Evolutionary conservation across 1,140 invertebrate species (phyloP).

Genomic region (Drosophila pallidifrons): DNA sequence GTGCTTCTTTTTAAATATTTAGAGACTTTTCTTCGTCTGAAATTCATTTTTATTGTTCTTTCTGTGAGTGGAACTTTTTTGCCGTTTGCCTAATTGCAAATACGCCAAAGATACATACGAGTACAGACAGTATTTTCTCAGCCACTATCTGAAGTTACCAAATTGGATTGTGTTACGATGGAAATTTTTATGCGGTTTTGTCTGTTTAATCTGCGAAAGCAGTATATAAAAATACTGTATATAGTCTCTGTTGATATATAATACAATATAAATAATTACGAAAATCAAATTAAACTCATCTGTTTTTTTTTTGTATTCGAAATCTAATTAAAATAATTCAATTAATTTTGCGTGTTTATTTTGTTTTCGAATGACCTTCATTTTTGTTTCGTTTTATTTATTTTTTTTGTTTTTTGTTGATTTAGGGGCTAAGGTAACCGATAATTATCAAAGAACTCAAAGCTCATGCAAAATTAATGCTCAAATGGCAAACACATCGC

Average conservation of each 20-base stretch:
- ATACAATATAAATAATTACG: background rate
- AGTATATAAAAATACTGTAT: background rate
- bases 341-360: conserved; percentile 14
- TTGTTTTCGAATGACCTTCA: background rate
- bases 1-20: background rate
- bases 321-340: background rate
- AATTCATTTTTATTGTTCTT: background rate
- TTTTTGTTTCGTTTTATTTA: background rate
- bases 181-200: too few relatives aligned
- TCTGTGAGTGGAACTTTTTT: background rate
- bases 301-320: background rate
- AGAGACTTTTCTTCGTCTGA: background rate
- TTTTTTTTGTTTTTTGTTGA: background rate
- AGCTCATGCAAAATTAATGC: conserved; percentile 14
- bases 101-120: too few relatives aligned
- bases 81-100: too few relatives aligned
- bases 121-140: background rate
- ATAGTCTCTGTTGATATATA: background rate
- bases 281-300: background rate
- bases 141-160: background rate
- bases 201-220: background rate
- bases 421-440: background rate
- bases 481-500: conserved; percentile 1
- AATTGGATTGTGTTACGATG: background rate
- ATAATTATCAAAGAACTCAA: background rate